Conservation (phyloP, 2,888 invertebrate genomes). For the Lypha dubia region DNA sequence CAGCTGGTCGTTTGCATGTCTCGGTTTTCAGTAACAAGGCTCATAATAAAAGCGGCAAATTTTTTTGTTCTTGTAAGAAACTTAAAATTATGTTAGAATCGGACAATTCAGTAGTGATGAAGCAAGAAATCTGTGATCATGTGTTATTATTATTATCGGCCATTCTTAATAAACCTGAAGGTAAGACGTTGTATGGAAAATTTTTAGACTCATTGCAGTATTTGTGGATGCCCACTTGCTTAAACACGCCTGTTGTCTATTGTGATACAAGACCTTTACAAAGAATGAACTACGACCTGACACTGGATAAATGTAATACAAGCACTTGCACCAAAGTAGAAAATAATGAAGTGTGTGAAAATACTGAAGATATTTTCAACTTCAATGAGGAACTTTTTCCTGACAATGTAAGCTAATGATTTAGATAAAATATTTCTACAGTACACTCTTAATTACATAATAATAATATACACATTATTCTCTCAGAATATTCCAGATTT, state of each 20-base stretch:
- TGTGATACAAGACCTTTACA: slow-evolving; percentile 14
- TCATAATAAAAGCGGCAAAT: slow-evolving; percentile 75
- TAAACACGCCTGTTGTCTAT: slow-evolving; percentile 76
- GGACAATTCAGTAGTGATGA: slow-evolving; percentile 80
- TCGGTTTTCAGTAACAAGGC: slow-evolving; percentile 77
- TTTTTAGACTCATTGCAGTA: slow-evolving; percentile 79
- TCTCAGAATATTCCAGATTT: slow-evolving; percentile 78
- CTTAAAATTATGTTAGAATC: slow-evolving; percentile 81
- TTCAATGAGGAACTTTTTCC: slow-evolving; percentile 60
- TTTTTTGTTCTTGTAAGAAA: slow-evolving; percentile 81
- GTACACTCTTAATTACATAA: neutral
- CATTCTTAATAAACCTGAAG: slow-evolving; percentile 78
- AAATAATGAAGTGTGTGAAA: slow-evolving; percentile 4
- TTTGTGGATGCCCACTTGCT: slow-evolving; percentile 79
- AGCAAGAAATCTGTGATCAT: slow-evolving; percentile 83
- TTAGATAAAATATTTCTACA: neutral
- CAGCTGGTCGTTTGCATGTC: slow-evolving; percentile 80
- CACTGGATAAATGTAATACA: slow-evolving; percentile 27
- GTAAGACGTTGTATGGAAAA: slow-evolving; percentile 77
- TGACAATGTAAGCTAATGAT: slow-evolving; percentile 54
- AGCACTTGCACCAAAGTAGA: slow-evolving; percentile 26
- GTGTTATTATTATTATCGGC: slow-evolving; percentile 80
- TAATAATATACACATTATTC: neutral
- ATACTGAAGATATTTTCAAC: slow-evolving; percentile 55
- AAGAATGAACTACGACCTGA: slow-evolving; percentile 44